Evolutionary conservation across 2,113 vertebrate species (phyloP).

Genomic region (Vulpes lagopus): DNA sequence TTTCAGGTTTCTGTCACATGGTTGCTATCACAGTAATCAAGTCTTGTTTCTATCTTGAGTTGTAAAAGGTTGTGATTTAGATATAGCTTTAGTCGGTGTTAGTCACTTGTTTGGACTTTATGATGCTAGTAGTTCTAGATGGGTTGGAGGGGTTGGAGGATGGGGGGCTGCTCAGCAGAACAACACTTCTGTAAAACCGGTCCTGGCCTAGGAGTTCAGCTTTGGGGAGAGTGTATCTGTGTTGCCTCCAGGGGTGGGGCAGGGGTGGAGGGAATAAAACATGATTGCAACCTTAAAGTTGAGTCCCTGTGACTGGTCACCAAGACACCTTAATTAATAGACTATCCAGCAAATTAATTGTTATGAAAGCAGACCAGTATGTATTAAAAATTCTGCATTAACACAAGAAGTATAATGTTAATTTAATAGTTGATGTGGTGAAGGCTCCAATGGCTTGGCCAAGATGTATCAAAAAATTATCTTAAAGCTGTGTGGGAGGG

Average conservation of each 20-base stretch:
- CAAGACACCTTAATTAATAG: not conserved
- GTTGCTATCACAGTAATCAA: not conserved
- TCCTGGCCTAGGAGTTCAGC: not conserved
- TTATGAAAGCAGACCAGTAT: not conserved
- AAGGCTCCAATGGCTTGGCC: not conserved
- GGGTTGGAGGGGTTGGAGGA: not conserved
- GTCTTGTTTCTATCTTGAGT: not conserved
- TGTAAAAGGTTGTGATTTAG: constrained; percentile 13
- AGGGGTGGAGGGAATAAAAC: not conserved
- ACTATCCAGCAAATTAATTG: not conserved
- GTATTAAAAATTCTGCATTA: not conserved
- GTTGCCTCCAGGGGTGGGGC: not conserved
- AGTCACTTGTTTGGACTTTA: not conserved
- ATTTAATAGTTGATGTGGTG: not conserved
- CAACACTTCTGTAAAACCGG: not conserved
- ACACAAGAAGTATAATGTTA: not conserved
- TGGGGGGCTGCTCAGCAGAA: not conserved
- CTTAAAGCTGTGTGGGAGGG: not conserved
- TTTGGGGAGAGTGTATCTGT: not conserved
- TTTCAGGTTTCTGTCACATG: not conserved
- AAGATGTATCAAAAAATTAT: not conserved
- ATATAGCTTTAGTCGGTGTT: not conserved
- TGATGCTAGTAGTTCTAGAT: not conserved
- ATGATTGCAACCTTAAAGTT: not conserved
- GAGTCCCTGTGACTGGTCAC: not conserved